Percentiles rank a stretch among this genome's conserved stretches.
Evolutionary conservation across 2,888 invertebrate species (phyloP).

Genomic region (Euplagia quadripunctaria): DNA sequence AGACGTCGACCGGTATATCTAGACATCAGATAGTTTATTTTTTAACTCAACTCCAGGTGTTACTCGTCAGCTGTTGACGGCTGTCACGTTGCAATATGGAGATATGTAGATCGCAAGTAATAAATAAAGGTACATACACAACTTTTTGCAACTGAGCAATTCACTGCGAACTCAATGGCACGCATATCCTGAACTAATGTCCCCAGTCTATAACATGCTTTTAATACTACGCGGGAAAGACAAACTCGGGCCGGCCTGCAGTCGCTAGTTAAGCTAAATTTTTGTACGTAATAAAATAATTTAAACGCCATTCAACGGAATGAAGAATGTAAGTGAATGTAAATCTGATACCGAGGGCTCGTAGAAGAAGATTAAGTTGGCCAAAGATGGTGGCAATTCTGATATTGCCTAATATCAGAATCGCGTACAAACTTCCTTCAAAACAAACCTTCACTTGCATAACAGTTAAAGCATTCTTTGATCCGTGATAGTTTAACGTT

Average conservation of each 20-base stretch:
- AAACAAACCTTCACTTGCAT: conserved; percentile 11
- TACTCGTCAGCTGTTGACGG: conserved; percentile 16
- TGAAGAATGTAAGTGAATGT: no score
- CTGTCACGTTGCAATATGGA: neutral
- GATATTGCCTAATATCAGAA: neutral
- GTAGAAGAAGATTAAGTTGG: neutral
- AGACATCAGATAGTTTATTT: conserved; percentile 25
- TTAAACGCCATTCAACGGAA: no score
- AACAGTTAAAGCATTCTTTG: conserved; percentile 23
- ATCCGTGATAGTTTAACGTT: conserved; percentile 7
- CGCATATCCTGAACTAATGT: no score
- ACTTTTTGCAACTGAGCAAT: neutral
- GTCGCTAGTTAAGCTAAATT: no score
- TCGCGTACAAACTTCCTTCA: neutral
- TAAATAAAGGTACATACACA: neutral
- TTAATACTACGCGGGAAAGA: no score
- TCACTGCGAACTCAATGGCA: neutral
- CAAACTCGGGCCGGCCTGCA: no score
- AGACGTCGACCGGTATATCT: conserved; percentile 28
- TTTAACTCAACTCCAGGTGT: conserved; percentile 20
- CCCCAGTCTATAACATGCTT: no score
- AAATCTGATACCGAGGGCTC: neutral
- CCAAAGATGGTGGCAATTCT: neutral
- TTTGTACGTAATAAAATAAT: no score
- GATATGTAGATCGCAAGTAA: neutral